Percentiles rank a stretch among this genome's conserved stretches.
These are phyloP conservation scores for Neofelis nebulosa DNA, from an alignment of 2,113 vertebrate genomes.

Conservation along the genomic window DNA sequence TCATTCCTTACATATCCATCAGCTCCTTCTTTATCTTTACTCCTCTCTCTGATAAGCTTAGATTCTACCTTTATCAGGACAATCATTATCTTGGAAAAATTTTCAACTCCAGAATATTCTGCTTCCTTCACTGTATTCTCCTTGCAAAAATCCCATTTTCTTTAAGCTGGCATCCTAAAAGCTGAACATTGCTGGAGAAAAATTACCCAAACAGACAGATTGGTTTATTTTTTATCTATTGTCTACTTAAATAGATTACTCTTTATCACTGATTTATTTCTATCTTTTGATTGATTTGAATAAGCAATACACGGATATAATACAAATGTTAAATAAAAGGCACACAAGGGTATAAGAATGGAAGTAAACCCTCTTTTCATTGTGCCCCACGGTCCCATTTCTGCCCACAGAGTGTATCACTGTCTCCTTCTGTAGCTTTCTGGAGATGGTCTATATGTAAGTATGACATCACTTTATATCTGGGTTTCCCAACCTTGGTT, in stretches of 20 bases:
- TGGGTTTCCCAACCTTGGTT: background rate
- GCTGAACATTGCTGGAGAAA: background rate
- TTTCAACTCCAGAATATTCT: background rate
- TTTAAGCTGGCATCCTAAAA: background rate
- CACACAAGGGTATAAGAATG: background rate
- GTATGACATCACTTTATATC: background rate
- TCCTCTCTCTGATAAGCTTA: background rate
- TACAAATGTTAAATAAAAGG: background rate
- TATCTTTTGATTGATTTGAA: background rate
- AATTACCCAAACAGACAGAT: background rate
- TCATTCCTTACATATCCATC: background rate
- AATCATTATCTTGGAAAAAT: background rate
- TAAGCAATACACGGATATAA: background rate
- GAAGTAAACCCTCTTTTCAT: background rate
- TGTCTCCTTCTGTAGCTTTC: background rate
- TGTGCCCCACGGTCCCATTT: background rate
- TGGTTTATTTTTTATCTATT: background rate
- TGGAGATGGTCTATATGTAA: background rate
- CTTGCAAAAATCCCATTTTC: background rate
- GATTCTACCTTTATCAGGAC: background rate
- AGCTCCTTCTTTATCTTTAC: background rate
- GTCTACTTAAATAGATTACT: background rate
- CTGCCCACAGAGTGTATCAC: background rate
- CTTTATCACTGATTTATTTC: background rate
- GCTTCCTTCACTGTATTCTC: background rate